Base-by-base conservation (phyloP, 2,113 vertebrate genomes). In the Seriola aureovittata region DNA sequence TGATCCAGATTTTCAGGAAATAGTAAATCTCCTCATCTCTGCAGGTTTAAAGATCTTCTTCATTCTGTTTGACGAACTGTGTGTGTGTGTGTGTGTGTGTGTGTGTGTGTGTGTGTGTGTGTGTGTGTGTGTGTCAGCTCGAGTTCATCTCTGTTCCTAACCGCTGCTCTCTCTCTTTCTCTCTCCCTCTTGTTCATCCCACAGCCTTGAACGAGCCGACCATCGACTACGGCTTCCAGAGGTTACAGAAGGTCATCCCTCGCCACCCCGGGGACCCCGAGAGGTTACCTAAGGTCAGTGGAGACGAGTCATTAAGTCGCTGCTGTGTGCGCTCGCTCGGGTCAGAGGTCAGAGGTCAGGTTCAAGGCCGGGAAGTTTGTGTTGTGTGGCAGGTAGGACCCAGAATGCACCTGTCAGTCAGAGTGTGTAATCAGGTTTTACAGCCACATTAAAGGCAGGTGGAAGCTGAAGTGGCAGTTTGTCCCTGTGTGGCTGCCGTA, bases 161-260 rank as follows among this genome's bases (percentile, higher is more conserved):
- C 66, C 42, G 3, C 29, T 25, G 5, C 57, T 62, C 19, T 19
- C 44, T 67, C 11, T 8, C 17, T 23, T 12, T 32, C 5, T 72
- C 23, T 71, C 34, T 79, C 19, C 57, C 2, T 78, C 8, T 25
- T 36, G 34, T 36, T 36, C 40, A 11, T 54, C 66, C 63, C 4
- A 8, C 90, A 95, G 94, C 94, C 48, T 69, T 95, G 91, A 95
- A 95, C 71, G 94, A 95, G 85, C 82, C 90, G 21, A 98, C 97
- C 88, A 98, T 98, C 4, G 97, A 98, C 95, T 98, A 98, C 14
- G 97, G 97, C 73, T 98, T 98, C 94, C 97, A 98, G 95, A 94
- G 97, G 89, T 84, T 98, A 91, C 97, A 98, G 94, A 98, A 98
- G 92, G 97, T 98, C 84, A 97, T 98, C 44, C 97, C 97, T 17